Percentiles rank a stretch among this genome's conserved stretches.
Evolutionary conservation across 2,113 vertebrate genomes (phyloP).

Genomic region (Psilopsiagon aymara): DNA sequence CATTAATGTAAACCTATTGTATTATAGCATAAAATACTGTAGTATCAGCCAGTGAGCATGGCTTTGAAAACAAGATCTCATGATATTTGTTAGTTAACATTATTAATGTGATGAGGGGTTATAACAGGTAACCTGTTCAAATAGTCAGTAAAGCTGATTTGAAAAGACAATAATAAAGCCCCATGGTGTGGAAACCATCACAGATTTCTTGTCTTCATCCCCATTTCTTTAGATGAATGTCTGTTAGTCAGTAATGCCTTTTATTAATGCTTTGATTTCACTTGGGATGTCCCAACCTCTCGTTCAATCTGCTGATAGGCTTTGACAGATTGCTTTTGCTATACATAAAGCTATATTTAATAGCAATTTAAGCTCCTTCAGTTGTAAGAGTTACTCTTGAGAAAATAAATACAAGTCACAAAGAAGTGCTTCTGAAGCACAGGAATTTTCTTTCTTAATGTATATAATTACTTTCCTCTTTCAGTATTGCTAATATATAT

Average conservation of each 20-base stretch:
- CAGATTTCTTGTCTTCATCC: neutral
- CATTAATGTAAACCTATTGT: neutral
- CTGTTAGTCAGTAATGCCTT: neutral
- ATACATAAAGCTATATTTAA: neutral
- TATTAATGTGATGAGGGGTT: rapidly evolving
- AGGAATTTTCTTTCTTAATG: neutral
- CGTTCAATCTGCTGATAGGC: neutral
- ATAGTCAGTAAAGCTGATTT: neutral
- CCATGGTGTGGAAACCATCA: neutral
- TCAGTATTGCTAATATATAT: neutral
- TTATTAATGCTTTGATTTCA: neutral
- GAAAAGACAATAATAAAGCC: neutral
- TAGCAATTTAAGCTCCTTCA: neutral
- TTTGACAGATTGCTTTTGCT: neutral
- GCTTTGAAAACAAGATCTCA: neutral
- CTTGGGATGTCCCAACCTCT: neutral
- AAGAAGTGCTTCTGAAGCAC: neutral
- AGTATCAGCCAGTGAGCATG: rapidly evolving
- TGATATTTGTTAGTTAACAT: neutral
- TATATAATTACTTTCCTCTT: neutral
- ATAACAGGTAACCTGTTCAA: neutral
- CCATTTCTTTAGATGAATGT: neutral
- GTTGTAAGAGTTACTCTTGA: neutral
- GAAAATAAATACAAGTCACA: neutral
- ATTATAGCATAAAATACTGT: neutral